A percentile compares a stretch with the other conserved stretches of the same genome.
Evolutionary conservation across 2,113 vertebrate species (phyloP).

Genomic region (Proteles cristata): DNA sequence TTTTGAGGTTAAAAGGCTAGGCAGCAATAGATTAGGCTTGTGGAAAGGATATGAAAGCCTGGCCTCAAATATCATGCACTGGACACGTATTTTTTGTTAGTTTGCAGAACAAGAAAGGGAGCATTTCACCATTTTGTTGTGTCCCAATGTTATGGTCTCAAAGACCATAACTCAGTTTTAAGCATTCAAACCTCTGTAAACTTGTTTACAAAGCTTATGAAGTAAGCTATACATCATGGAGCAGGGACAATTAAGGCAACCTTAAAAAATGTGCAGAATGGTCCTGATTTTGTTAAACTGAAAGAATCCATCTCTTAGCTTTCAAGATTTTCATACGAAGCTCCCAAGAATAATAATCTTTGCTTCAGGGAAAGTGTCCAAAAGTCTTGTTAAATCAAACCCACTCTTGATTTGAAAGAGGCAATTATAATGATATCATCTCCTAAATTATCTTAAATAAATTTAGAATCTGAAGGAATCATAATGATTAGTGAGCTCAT

Average conservation of each 20-base stretch:
- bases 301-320: neutral
- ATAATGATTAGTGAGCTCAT: neutral
- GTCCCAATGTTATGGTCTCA: neutral
- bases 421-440: constrained; percentile 55
- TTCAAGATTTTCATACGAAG: constrained; percentile 9
- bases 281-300: neutral
- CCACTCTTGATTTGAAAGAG: neutral
- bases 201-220: neutral
- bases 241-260: neutral
- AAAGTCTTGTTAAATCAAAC: constrained; percentile 33
- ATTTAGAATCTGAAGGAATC: neutral
- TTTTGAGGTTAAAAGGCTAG: neutral
- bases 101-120: neutral
- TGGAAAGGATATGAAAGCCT: neutral
- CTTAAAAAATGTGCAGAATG: neutral
- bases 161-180: neutral
- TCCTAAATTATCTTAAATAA: constrained; percentile 53
- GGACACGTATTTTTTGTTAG: neutral
- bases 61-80: neutral
- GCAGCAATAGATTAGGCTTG: too few species aligned
- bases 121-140: neutral
- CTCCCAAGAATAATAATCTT: constrained; percentile 33
- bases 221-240: neutral
- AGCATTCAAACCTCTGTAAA: neutral
- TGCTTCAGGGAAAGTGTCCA: neutral